A percentile compares a stretch with the other conserved stretches of the same genome.
Evolutionary conservation across 2,888 invertebrate species (phyloP).

Genomic region (Sceliomorpha sp.): DNA sequence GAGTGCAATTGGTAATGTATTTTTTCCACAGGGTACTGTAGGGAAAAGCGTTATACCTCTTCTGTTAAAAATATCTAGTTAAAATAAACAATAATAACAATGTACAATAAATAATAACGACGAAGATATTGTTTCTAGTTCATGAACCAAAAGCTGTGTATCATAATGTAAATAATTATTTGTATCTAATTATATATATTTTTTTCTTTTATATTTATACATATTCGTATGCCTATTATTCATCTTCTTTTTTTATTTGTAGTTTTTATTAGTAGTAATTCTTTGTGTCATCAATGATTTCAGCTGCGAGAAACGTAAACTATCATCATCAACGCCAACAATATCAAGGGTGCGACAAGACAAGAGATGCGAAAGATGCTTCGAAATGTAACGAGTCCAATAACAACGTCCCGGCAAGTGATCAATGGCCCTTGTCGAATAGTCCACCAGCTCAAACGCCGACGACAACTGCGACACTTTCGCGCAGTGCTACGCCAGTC

Average conservation of each 20-base stretch:
- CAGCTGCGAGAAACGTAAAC: conserved; percentile 54
- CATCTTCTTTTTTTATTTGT: not conserved
- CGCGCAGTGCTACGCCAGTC: conserved; percentile 69
- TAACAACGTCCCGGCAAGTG: conserved; percentile 66
- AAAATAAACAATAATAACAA: too few relatives aligned
- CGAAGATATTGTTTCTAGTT: too few relatives aligned
- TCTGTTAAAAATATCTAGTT: too few relatives aligned
- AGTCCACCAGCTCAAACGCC: conserved; percentile 38
- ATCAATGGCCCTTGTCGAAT: conserved; percentile 62
- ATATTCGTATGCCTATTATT: too few relatives aligned
- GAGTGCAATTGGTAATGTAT: conserved; percentile 75
- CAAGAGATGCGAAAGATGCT: conserved; percentile 64
- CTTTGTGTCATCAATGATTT: conserved; percentile 1
- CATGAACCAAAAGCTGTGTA: too few relatives aligned
- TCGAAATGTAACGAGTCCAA: conserved; percentile 65
- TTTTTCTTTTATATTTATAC: too few relatives aligned
- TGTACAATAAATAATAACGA: too few relatives aligned
- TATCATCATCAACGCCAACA: conserved; percentile 65
- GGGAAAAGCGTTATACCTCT: not conserved
- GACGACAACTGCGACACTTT: conserved; percentile 44
- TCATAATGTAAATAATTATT: too few relatives aligned
- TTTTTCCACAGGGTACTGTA: conserved; percentile 17
- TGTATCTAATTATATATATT: too few relatives aligned
- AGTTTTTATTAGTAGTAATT: too few relatives aligned
- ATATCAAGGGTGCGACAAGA: conserved; percentile 42